A percentile compares a stretch with the other conserved stretches of the same genome.
Conservation (phyloP, 2,888 invertebrate species). For the Dorcus hopei region DNA sequence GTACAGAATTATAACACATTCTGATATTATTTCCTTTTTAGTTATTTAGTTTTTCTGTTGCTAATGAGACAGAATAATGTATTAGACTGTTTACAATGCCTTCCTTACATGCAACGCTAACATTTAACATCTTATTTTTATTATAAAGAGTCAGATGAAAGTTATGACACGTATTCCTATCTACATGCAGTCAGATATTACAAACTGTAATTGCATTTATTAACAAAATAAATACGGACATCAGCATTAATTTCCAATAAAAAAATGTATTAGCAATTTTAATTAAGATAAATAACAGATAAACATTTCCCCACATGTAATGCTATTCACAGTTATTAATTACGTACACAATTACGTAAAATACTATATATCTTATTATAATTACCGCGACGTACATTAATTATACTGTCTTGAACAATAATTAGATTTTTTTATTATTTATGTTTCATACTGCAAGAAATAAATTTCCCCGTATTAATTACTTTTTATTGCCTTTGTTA, state of each 20-base stretch:
- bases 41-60: too few species aligned
- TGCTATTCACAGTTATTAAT: slow-evolving; percentile 2
- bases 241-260: neutral
- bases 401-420: slow-evolving; percentile 2
- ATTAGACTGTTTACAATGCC: too few species aligned
- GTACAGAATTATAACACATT: too few species aligned
- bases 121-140: too few species aligned
- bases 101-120: too few species aligned
- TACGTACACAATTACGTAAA: slow-evolving; percentile 1
- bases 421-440: neutral
- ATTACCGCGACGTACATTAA: slow-evolving; percentile 9
- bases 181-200: neutral
- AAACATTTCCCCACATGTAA: slow-evolving; percentile 7
- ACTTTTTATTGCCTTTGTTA: neutral
- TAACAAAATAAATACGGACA: neutral
- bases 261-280: slow-evolving; percentile 5
- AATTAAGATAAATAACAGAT: slow-evolving; percentile 8
- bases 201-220: neutral
- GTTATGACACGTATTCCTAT: too few species aligned
- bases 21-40: too few species aligned
- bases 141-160: too few species aligned
- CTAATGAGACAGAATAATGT: too few species aligned
- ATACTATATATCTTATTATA: slow-evolving; percentile 14
- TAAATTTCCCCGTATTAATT: slow-evolving; percentile 8
- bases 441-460: neutral